Percentiles rank a stretch among this genome's conserved stretches.
Conservation (phyloP, 2,888 invertebrate genomes). For the Drosophila mayaguana region DNA sequence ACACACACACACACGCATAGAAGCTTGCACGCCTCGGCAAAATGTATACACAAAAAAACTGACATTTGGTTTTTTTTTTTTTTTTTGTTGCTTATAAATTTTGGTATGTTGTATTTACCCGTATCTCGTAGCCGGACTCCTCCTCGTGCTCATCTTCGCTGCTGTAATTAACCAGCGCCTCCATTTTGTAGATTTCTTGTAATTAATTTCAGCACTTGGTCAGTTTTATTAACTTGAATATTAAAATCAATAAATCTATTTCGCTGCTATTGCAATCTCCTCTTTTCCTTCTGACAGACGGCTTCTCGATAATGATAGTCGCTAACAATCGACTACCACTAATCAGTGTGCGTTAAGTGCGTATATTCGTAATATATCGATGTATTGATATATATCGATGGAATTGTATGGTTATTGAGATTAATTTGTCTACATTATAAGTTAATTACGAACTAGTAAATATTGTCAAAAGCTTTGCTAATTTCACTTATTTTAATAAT, state of each 20-base stretch:
- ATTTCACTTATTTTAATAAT: neutral
- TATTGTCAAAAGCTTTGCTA: neutral
- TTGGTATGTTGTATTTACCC: slow-evolving; percentile 79
- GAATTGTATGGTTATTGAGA: neutral
- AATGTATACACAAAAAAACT: slow-evolving; percentile 52
- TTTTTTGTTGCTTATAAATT: neutral
- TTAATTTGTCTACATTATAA: neutral
- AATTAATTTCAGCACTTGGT: slow-evolving; percentile 13
- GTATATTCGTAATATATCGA: neutral
- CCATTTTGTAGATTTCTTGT: slow-evolving; percentile 86
- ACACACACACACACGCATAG: neutral
- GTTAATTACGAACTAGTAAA: neutral
- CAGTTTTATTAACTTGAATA: slow-evolving; percentile 22
- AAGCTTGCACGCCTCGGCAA: slow-evolving; percentile 27
- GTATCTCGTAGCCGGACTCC: slow-evolving; percentile 74
- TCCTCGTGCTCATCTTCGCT: slow-evolving; percentile 91
- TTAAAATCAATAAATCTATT: slow-evolving; percentile 59
- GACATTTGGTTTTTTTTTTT: slow-evolving; percentile 47
- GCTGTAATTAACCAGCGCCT: slow-evolving; percentile 91
- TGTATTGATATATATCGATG: slow-evolving; percentile 17
- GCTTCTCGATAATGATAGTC: slow-evolving; percentile 17
- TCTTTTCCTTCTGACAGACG: slow-evolving; percentile 22
- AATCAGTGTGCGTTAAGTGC: slow-evolving; percentile 1
- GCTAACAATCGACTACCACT: neutral
- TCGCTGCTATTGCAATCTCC: slow-evolving; percentile 26